These are phyloP conservation scores for Ophiodon elongatus DNA, from an alignment of 2,113 vertebrate genomes.

Conservation along the genomic window DNA sequence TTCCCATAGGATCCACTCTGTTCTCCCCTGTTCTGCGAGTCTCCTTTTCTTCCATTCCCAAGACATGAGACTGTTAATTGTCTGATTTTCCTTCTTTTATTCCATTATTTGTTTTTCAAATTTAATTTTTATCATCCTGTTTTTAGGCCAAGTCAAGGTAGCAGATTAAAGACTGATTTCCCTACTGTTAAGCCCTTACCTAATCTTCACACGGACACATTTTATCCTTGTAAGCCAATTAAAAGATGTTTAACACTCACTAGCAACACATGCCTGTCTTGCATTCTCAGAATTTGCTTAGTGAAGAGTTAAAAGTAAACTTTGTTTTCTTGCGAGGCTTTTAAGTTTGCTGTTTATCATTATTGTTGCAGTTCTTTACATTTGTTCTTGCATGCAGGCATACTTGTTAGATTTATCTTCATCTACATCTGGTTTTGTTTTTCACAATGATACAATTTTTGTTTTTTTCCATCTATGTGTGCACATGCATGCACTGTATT, in stretches of 20 bases:
- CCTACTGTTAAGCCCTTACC: not conserved
- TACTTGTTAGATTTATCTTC: constrained; percentile 6
- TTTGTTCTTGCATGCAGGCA: not conserved
- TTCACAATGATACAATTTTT: not conserved
- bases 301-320: constrained; percentile 31
- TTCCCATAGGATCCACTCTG: constrained; percentile 11
- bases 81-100: not conserved
- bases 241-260: constrained; percentile 56
- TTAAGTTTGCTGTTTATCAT: constrained; percentile 1
- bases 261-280: constrained; percentile 26
- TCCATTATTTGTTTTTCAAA: constrained; percentile 15
- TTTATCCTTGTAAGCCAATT: constrained; percentile 45
- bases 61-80: constrained; percentile 3
- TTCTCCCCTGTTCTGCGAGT: not conserved
- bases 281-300: constrained; percentile 26
- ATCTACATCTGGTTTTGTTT: constrained; percentile 15
- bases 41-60: not conserved
- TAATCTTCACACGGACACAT: constrained; percentile 54
- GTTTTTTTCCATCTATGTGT: not conserved
- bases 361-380: not conserved
- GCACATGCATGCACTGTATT: not conserved
- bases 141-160: constrained; percentile 36
- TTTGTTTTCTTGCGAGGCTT: constrained; percentile 35
- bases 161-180: constrained; percentile 48
- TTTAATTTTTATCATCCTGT: constrained; percentile 2